These are phyloP conservation scores for Paracentrotus lividus DNA, from an alignment of 53 echinoderm and acorn worm species.

Conservation along the genomic window DNA sequence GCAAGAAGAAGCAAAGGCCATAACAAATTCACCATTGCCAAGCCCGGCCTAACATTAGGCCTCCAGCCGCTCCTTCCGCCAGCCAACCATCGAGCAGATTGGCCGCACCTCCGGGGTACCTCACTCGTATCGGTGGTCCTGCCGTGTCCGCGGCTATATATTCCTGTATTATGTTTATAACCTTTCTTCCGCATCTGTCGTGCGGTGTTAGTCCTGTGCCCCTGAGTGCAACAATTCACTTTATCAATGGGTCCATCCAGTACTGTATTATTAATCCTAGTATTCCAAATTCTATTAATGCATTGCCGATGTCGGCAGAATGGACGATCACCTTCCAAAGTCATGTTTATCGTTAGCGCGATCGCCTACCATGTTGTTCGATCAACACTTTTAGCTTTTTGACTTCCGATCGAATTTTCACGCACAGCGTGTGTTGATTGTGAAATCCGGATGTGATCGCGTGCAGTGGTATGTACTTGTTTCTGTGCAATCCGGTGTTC, in stretches of 20 bases:
- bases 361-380: not conserved
- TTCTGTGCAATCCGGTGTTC: not conserved
- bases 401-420: not conserved
- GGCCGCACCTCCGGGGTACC: not conserved
- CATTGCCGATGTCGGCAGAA: not conserved
- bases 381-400: not conserved
- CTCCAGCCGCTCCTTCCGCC: not conserved
- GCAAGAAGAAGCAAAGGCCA: conserved; percentile 36
- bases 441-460: conserved; percentile 13
- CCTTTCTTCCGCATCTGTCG: conserved; percentile 37
- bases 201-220: not conserved
- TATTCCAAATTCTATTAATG: not conserved
- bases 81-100: not conserved
- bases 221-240: not conserved
- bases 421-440: not conserved
- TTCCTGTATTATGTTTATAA: conserved; percentile 28
- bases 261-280: not conserved
- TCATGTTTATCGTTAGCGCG: not conserved
- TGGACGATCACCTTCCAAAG: not conserved
- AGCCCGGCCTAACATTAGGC: not conserved
- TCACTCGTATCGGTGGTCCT: conserved; percentile 5
- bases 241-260: not conserved
- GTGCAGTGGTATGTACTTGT: not conserved
- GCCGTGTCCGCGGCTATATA: not conserved
- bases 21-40: not conserved